phyloP scores from a whole-genome alignment of 2,113 vertebrate genomes.

The Nansenia antarctica region DNA sequence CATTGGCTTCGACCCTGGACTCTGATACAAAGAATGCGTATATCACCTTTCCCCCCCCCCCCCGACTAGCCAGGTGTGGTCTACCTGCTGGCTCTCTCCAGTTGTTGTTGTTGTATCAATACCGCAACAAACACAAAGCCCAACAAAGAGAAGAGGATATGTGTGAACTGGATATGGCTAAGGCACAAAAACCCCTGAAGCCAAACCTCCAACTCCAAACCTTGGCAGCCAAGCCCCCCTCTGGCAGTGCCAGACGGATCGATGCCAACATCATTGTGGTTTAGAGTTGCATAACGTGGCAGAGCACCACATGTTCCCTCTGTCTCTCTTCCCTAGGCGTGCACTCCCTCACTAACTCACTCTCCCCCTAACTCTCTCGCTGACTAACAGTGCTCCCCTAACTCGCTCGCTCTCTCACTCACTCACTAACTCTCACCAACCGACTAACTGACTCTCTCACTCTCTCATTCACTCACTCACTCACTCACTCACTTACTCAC shows the following conservation, averaged over 20 bases:
- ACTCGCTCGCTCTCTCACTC: too few relatives aligned
- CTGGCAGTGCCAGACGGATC: neutral
- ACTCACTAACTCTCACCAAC: neutral
- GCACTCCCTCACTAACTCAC: neutral
- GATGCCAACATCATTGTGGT: neutral
- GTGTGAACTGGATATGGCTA: slow-evolving; percentile 3
- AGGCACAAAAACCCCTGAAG: too few relatives aligned
- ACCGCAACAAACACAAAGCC: neutral
- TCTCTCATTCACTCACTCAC: neutral
- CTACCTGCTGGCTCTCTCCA: neutral
- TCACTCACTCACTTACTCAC: neutral
- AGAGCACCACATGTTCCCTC: slow-evolving; percentile 29
- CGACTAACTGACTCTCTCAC: slow-evolving; percentile 1
- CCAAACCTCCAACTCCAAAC: slow-evolving; percentile 1
- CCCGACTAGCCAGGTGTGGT: neutral
- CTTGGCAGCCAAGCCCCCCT: neutral
- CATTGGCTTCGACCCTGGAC: slow-evolving; percentile 3
- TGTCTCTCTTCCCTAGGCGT: neutral
- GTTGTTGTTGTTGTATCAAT: neutral
- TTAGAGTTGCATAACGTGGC: neutral
- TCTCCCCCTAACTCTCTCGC: neutral
- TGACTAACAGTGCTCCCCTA: neutral
- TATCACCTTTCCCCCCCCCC: neutral
- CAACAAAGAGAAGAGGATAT: neutral
- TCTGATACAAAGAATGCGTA: neutral